Conservation (phyloP, 1,140 invertebrate genomes). For the Procambarus clarkii region DNA sequence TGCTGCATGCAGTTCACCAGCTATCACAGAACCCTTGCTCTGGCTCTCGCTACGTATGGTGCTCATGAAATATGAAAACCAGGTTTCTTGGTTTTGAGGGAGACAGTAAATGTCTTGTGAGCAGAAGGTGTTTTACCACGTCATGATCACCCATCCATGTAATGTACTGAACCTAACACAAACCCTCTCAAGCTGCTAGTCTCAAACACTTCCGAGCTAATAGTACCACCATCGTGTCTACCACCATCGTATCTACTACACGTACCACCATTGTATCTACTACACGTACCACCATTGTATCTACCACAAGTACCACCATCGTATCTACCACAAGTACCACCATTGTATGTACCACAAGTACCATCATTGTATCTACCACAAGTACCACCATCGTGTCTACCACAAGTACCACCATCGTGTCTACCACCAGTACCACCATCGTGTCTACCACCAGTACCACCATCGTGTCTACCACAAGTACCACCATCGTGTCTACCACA, state of each 20-base stretch:
- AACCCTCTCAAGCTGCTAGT: no score
- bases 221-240: not conserved
- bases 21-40: not conserved
- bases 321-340: not conserved
- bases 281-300: not conserved
- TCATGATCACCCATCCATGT: no score
- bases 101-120: not conserved
- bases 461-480: not conserved
- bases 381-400: not conserved
- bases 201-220: no score
- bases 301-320: not conserved
- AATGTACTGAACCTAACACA: no score
- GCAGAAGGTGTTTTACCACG: no score
- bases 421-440: not conserved
- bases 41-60: not conserved
- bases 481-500: not conserved
- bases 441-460: not conserved
- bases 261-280: no score
- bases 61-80: not conserved
- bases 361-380: not conserved
- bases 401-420: not conserved
- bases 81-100: not conserved
- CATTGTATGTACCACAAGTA: not conserved
- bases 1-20: not conserved
- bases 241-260: not conserved